A percentile compares a stretch with the other conserved stretches of the same genome.
phyloP scores from a whole-genome alignment of 2,888 invertebrate genomes.

The Ormyrus nitidulus region DNA sequence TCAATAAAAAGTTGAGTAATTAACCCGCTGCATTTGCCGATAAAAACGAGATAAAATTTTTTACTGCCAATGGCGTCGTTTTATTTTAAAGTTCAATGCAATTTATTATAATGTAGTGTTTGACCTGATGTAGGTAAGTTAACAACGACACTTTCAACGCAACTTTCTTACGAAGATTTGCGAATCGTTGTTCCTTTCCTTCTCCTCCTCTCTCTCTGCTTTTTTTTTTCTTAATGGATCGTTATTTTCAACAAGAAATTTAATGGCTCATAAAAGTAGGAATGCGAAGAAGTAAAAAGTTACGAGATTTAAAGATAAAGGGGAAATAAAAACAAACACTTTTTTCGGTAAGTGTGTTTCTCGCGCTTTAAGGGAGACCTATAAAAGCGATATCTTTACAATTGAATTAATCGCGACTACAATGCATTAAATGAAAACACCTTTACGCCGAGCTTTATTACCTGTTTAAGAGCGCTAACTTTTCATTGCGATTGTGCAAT shows the following conservation, averaged over 20 bases:
- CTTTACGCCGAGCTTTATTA: background rate
- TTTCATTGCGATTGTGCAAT: too few relatives aligned
- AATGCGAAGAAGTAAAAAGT: conserved; percentile 34
- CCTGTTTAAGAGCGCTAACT: background rate
- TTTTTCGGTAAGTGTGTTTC: too few relatives aligned
- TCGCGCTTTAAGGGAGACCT: background rate
- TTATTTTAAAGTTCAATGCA: background rate
- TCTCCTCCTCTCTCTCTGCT: too few relatives aligned
- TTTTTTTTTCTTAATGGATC: conserved; percentile 15
- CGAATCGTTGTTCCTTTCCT: too few relatives aligned
- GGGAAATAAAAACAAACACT: conserved; percentile 14
- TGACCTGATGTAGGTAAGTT: background rate
- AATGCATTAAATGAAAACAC: background rate
- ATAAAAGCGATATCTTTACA: conserved; percentile 8
- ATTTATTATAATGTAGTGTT: conserved; percentile 3
- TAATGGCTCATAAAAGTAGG: conserved; percentile 29
- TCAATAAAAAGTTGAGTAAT: too few relatives aligned
- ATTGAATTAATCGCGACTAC: conserved; percentile 17
- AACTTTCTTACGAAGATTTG: conserved; percentile 9
- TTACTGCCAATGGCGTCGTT: conserved; percentile 4
- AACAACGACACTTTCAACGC: background rate
- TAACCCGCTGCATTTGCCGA: too few relatives aligned
- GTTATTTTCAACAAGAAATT: conserved; percentile 26
- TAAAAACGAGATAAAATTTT: background rate
- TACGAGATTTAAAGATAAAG: conserved; percentile 30